Evolutionary conservation across 53 echinoderm and acorn worm species (phyloP), one percentile per base, ranked within the genome.

Genomic region (Stichopus horrens): DNA sequence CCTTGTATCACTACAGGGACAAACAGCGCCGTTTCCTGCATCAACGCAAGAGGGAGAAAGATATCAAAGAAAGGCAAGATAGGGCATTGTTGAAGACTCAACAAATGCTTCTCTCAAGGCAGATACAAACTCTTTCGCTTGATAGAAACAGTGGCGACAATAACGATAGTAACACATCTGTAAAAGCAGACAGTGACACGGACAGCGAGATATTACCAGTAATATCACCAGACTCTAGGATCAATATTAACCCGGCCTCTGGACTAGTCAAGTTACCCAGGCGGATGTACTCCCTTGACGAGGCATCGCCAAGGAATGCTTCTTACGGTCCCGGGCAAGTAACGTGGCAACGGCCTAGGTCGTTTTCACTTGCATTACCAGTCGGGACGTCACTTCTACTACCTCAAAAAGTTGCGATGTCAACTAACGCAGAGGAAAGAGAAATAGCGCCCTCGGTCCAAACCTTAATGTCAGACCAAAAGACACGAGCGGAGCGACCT

Each of bases 11-110:
- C 52, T 95, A 95, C 86, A 91, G 97, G 8, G 95, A 95, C 23
- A 95, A 95, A 79, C 97, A 97, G 81, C 89, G 95, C 8, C 92
- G 92, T 5, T 99, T 94, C 86, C 89, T 99, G 16, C 92, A 95
- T 22, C 90, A 90, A 22, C 83, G 99, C 21, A 90, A 94, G 68
- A 89, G 94, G 23, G 96, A 94, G 59, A 96, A 92, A 87, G 87
- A 76, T 4, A 82, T 91, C n/a, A 77, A 84, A 58, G 89, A 88
- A 54, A 90, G 74, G 79, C 94, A 89, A 83, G 58, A 80, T 65
- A n/a, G 37, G 78, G 57, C 88, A 75, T 65, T 77, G 85, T 18
- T 73, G 54, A 74, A 57, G 18, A 74, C 73, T 4, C 73, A 86
- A 7, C 53, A 21, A 16, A 7, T 2, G 10, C 23, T 60, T 84